Base-by-base conservation (phyloP, 2,888 invertebrate species). In the Drosophila gaucha region DNA sequence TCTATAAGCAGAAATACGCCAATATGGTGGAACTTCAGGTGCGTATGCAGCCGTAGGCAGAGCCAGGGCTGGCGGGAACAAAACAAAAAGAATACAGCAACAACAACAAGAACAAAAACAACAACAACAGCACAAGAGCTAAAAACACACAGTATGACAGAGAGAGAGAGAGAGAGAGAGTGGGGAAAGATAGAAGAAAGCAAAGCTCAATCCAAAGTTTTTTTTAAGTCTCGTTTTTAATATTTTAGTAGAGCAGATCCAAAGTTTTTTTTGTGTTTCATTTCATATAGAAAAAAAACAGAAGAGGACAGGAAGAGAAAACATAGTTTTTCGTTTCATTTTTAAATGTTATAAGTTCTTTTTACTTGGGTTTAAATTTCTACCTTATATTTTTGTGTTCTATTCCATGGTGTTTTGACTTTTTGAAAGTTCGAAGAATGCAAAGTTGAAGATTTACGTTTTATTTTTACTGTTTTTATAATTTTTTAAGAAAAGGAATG, bases 11-110 rank as follows among this genome's bases (percentile, higher is more conserved):
- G 78, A 91, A 90, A 78, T 90, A 90, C 78, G 87, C 88, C 64
- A 91, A 91, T 79, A 91, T 91, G 86, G 89, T 90, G 86, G 91
- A 91, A 79, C 89, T 89, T 86, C 91, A 90, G 90, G 90, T 91
- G 88, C 88, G 89, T 79, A 84, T 82, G 60, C 79, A 67, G 75
- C 47, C 47, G 47, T 47, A 47, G 47, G 22, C 47, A 9, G 22
- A 33, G 47, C 22, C 47, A 33, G 33, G 47, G 31, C 22, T n/a
- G 47, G 47, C 31, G 14, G 33, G 14, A n/a, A 22, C n/a, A 10
- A 14, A 33, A 14, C 20, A n/a, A 10, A 6, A 30, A 30, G 30
- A 3, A 3, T 9, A 20, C 16, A 24, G 20, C 24, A 24, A 41
- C 9, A 41, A 24, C 41, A 24, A 24, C 8, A 41, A 24, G 22